A percentile compares a stretch with the other conserved stretches of the same genome.
phyloP scores from a whole-genome alignment of 2,113 vertebrate genomes.

The Hippoglossus stenolepis region DNA sequence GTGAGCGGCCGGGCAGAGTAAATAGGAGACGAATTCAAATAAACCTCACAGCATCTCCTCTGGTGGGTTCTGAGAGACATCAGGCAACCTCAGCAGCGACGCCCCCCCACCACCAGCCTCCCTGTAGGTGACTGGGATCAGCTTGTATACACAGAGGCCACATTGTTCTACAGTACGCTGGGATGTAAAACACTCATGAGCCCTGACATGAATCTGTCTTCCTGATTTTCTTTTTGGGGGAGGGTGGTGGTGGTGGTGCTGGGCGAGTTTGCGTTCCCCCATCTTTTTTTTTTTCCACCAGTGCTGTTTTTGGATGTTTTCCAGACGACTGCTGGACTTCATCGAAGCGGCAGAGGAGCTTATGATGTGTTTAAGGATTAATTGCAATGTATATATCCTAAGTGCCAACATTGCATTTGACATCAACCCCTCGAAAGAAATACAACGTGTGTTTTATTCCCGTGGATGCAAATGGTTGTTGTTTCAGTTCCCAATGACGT shows the following conservation, averaged over 20 bases:
- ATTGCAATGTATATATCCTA: conserved; percentile 48
- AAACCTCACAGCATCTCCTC: conserved; percentile 35
- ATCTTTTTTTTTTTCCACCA: neutral
- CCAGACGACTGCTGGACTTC: conserved; percentile 58
- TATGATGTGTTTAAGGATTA: conserved; percentile 71
- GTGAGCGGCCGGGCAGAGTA: neutral
- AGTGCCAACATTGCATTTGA: conserved; percentile 49
- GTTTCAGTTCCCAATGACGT: conserved; percentile 36
- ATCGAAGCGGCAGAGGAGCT: conserved; percentile 42
- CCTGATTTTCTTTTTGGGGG: conserved; percentile 36
- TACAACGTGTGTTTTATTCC: conserved; percentile 26
- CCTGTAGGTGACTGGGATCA: conserved; percentile 33
- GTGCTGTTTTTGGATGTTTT: conserved; percentile 65
- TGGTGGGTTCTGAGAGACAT: conserved; percentile 10
- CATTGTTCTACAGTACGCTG: conserved; percentile 54
- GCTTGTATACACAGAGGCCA: conserved; percentile 49
- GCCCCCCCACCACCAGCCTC: neutral
- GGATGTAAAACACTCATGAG: conserved; percentile 60
- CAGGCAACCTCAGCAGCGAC: conserved; percentile 3
- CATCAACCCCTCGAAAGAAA: conserved; percentile 39
- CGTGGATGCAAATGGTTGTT: conserved; percentile 22
- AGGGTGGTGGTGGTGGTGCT: neutral
- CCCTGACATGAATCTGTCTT: conserved; percentile 73
- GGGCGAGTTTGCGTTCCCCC: no score
- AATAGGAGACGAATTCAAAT: conserved; percentile 58